These are phyloP conservation scores for Iguana delicatissima DNA, from an alignment of 2,797 vertebrate species.

Conservation along the genomic window DNA sequence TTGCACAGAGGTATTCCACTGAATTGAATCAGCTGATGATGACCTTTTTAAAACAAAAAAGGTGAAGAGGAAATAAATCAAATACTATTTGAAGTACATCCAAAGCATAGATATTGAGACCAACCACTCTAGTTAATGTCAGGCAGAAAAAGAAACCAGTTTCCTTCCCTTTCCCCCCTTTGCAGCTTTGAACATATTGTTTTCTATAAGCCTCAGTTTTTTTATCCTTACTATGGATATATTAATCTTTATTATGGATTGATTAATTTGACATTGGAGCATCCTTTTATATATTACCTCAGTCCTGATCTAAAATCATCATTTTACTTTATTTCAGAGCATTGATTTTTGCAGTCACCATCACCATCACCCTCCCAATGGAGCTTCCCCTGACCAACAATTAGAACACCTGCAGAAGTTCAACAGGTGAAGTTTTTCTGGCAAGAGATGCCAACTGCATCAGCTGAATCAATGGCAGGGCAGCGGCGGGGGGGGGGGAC, in stretches of 20 bases:
- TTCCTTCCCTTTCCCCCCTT: neutral
- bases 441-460: neutral
- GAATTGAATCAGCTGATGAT: neutral
- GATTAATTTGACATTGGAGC: neutral
- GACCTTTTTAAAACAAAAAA: neutral
- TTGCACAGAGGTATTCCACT: neutral
- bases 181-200: neutral
- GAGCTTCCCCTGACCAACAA: neutral
- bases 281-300: neutral
- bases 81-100: neutral
- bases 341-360: neutral
- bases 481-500: rapidly evolving
- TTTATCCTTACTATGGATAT: neutral
- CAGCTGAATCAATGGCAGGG: neutral
- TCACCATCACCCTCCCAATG: neutral
- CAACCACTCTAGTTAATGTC: neutral
- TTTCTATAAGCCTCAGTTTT: neutral
- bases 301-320: too few relatives aligned
- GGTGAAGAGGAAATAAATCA: neutral
- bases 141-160: neutral
- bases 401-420: neutral
- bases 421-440: neutral
- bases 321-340: neutral
- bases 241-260: too few relatives aligned
- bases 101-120: neutral